Percentiles rank a stretch among this genome's conserved stretches.
phyloP scores from a whole-genome alignment of 1,140 invertebrate genomes.

The Propsilocerus akamusi region DNA sequence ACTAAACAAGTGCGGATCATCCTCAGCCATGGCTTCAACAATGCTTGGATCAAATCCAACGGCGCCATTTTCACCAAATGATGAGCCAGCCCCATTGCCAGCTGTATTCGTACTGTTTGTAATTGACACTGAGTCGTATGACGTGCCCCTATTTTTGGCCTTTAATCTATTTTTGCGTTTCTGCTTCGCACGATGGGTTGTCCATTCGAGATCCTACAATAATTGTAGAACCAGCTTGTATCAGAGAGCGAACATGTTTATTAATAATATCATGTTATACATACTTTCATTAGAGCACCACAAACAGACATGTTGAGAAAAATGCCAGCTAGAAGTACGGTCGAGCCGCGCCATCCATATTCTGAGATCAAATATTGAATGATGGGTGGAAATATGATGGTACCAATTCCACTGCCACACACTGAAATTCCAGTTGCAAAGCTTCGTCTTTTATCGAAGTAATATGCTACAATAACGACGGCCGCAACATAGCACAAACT shows the following conservation, averaged over 20 bases:
- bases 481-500: conserved; percentile 77
- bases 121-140: conserved; percentile 43
- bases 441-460: conserved; percentile 82
- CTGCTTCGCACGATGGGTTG: conserved; percentile 33
- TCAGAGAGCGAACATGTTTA: too few species aligned
- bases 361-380: conserved; percentile 53
- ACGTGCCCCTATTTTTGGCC: conserved; percentile 37
- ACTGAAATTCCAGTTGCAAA: conserved; percentile 86
- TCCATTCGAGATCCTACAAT: conserved; percentile 49
- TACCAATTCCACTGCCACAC: conserved; percentile 76
- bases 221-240: not conserved
- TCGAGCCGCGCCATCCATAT: conserved; percentile 72
- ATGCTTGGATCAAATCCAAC: conserved; percentile 15
- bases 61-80: conserved; percentile 15
- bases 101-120: conserved; percentile 44
- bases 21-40: conserved; percentile 3
- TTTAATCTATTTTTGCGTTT: conserved; percentile 24
- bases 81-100: conserved; percentile 24
- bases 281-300: conserved; percentile 52
- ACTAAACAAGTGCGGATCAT: conserved; percentile 36
- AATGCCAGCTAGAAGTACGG: conserved; percentile 61
- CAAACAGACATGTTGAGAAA: conserved; percentile 78
- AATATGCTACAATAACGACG: conserved; percentile 88
- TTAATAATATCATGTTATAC: not conserved
- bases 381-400: conserved; percentile 81